These are phyloP conservation scores for Zele albiditarsus DNA, from an alignment of 2,888 invertebrate species.

Conservation along the genomic window DNA sequence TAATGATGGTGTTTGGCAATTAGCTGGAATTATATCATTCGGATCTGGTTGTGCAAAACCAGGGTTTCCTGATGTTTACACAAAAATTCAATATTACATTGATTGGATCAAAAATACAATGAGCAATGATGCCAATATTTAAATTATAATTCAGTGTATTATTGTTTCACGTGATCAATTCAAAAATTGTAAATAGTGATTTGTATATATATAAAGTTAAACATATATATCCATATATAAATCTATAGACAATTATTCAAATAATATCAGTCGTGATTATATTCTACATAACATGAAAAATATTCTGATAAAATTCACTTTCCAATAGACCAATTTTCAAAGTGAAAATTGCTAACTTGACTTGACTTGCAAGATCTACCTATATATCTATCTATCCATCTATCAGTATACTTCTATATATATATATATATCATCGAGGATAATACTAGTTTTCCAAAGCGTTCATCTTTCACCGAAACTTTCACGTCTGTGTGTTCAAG, in stretches of 20 bases:
- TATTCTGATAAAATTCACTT: conserved; percentile 23
- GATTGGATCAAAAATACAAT: conserved; percentile 81
- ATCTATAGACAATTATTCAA: background rate
- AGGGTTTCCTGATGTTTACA: conserved; percentile 92
- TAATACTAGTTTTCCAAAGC: conserved; percentile 40
- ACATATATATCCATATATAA: background rate
- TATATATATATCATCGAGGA: background rate
- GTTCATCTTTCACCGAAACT: conserved; percentile 45
- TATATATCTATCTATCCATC: background rate
- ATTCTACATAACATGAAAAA: background rate
- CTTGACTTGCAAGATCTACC: background rate
- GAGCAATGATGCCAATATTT: conserved; percentile 51
- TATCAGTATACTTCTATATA: background rate
- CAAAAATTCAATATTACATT: conserved; percentile 87
- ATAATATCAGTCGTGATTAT: background rate
- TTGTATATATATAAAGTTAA: conserved; percentile 31
- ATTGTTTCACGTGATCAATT: conserved; percentile 20
- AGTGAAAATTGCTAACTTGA: conserved; percentile 20
- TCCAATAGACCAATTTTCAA: conserved; percentile 26
- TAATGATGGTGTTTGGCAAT: conserved; percentile 87
- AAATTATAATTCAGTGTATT: conserved; percentile 34
- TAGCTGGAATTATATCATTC: conserved; percentile 92
- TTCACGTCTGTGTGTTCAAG: conserved; percentile 50
- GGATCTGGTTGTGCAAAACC: conserved; percentile 93
- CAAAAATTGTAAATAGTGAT: conserved; percentile 23